These are phyloP conservation scores for Galemys pyrenaicus DNA, from an alignment of 2,113 vertebrate genomes.

Conservation along the genomic window DNA sequence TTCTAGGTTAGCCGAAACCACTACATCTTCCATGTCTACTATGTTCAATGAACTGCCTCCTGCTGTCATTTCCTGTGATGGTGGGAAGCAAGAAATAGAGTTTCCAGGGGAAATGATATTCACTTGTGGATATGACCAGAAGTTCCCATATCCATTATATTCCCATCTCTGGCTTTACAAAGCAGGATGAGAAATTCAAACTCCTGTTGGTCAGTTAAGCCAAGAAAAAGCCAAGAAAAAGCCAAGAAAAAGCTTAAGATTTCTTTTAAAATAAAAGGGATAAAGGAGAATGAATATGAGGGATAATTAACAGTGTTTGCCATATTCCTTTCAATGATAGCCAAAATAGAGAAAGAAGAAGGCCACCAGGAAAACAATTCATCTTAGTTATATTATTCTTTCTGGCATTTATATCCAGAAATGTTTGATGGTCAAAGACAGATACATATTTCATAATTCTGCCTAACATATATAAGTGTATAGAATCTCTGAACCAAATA, in stretches of 20 bases:
- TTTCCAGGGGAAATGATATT: neutral
- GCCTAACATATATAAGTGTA: neutral
- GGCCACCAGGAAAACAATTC: neutral
- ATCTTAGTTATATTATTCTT: neutral
- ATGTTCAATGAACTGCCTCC: neutral
- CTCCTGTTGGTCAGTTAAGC: neutral
- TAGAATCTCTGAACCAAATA: neutral
- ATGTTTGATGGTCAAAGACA: conserved; percentile 2
- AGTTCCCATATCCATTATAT: neutral
- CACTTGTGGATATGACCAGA: neutral
- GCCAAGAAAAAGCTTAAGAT: neutral
- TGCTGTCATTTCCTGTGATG: neutral
- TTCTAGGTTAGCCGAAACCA: neutral
- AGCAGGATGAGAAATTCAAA: conserved; percentile 22
- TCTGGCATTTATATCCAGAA: neutral
- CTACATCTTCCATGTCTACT: neutral
- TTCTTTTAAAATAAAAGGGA: neutral
- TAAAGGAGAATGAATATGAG: neutral
- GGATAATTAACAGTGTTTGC: neutral
- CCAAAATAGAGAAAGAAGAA: neutral
- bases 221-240: neutral
- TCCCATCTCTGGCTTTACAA: neutral
- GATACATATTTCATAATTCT: conserved; percentile 14
- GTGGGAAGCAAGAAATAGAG: neutral
- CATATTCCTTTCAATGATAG: neutral